A percentile compares a stretch with the other conserved stretches of the same genome.
These are phyloP conservation scores for Coelopa pilipes DNA, from an alignment of 2,888 invertebrate species.

Conservation along the genomic window DNA sequence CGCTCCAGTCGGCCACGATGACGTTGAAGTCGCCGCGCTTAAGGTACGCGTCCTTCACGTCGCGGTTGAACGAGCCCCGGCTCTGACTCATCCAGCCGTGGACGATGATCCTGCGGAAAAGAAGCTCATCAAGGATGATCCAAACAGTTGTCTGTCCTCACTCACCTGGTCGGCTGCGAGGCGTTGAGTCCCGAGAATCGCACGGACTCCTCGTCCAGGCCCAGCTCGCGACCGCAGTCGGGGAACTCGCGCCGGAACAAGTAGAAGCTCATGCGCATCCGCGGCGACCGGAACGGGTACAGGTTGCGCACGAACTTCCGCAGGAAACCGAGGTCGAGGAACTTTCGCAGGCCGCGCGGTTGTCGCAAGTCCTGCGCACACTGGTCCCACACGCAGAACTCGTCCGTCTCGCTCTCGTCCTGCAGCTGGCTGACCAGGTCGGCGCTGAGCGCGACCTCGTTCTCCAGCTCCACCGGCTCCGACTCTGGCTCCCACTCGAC, in stretches of 20 bases:
- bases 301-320: conserved; percentile 56
- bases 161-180: conserved; percentile 55
- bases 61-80: conserved; percentile 57
- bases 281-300: conserved; percentile 51
- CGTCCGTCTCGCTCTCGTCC: conserved; percentile 53
- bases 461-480: not conserved
- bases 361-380: conserved; percentile 57
- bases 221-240: conserved; percentile 53
- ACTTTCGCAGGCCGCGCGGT: conserved; percentile 50
- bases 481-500: not conserved
- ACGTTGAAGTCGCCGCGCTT: conserved; percentile 55
- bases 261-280: conserved; percentile 56
- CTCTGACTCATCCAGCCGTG: conserved; percentile 64
- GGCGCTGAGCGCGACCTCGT: not conserved
- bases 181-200: conserved; percentile 52
- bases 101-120: conserved; percentile 51
- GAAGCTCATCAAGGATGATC: not conserved
- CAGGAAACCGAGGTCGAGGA: conserved; percentile 53
- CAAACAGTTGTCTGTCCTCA: not conserved
- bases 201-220: conserved; percentile 47
- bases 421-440: conserved; percentile 40
- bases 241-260: conserved; percentile 54
- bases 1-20: conserved; percentile 62
- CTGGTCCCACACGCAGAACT: conserved; percentile 52
- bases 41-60: conserved; percentile 58